Percentiles rank a stretch among this genome's conserved stretches.
Conservation (phyloP, 2,113 vertebrate species). For the Tenrec ecaudatus region DNA sequence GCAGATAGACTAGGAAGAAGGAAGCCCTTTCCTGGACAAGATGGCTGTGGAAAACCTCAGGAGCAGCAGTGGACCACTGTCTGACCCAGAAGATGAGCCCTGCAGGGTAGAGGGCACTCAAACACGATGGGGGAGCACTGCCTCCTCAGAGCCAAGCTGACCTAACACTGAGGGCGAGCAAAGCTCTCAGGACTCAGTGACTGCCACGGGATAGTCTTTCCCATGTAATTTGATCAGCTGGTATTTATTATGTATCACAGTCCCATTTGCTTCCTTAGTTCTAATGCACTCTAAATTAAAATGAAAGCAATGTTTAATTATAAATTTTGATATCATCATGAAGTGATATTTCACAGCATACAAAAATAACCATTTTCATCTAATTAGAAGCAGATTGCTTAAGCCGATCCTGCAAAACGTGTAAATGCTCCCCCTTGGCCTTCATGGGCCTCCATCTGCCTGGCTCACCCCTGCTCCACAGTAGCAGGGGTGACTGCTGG, state of each 20-base stretch:
- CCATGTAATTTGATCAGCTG: neutral
- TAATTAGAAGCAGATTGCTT: neutral
- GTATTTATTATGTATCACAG: neutral
- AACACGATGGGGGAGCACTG: no score
- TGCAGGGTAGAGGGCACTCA: no score
- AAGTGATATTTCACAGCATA: neutral
- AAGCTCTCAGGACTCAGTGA: neutral
- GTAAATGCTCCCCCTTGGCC: neutral
- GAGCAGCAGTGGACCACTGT: no score
- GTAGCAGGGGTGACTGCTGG: no score
- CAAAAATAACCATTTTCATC: neutral
- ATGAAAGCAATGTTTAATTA: neutral
- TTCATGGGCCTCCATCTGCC: neutral
- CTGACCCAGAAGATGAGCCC: no score
- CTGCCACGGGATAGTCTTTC: neutral
- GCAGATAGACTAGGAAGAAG: no score
- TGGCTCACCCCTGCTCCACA: neutral
- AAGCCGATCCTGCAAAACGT: constrained; percentile 7
- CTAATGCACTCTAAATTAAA: constrained; percentile 33
- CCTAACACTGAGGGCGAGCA: no score
- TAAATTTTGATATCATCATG: neutral
- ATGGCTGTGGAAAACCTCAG: no score
- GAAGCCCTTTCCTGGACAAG: no score
- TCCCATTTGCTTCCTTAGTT: constrained; percentile 18
- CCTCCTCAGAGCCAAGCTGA: no score